Evolutionary conservation across 1,140 invertebrate genomes (phyloP).

Genomic region (Teleogryllus occipitalis): DNA sequence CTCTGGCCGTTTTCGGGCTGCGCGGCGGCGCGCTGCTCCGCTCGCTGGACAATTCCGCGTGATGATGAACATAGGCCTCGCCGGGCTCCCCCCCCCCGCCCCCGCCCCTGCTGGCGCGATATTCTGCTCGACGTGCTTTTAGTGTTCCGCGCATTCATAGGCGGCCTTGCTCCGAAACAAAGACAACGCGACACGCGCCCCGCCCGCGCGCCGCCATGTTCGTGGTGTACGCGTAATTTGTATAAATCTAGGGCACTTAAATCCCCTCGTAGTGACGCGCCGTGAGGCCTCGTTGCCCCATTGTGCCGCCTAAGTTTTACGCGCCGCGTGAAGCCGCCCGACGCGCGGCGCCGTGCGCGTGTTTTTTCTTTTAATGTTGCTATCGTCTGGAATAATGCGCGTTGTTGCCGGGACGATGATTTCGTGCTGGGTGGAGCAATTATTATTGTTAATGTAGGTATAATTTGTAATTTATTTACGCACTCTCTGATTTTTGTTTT

Average conservation of each 20-base stretch:
- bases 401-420: no score
- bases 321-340: neutral
- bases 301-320: neutral
- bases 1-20: neutral
- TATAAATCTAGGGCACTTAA: conserved; percentile 1
- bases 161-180: neutral
- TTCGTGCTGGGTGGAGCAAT: no score
- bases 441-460: no score
- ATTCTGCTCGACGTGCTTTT: neutral
- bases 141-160: neutral
- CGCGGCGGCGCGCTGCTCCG: no score
- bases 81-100: no score
- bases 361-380: no score
- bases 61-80: neutral
- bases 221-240: neutral
- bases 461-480: no score
- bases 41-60: neutral
- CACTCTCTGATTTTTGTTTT: no score
- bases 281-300: neutral
- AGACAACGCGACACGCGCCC: neutral
- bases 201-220: neutral
- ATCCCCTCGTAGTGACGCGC: neutral
- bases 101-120: neutral
- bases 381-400: no score
- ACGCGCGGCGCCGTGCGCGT: no score